Percentiles rank a stretch among this genome's conserved stretches.
phyloP scores from a whole-genome alignment of 1,140 invertebrate genomes.

The Nasonia vitripennis region DNA sequence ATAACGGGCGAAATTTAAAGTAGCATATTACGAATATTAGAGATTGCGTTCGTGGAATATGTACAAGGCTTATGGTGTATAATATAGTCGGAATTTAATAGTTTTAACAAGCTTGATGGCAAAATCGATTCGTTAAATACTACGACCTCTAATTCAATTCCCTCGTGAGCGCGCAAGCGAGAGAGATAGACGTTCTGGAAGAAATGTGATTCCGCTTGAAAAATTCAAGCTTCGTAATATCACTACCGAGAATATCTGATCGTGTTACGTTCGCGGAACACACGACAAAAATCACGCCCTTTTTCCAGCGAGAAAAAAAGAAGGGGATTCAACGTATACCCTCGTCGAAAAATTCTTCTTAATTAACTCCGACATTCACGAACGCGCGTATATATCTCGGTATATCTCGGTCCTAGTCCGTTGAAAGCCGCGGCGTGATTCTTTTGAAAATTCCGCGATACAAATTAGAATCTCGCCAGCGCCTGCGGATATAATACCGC shows the following conservation, averaged over 20 bases:
- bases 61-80: neutral
- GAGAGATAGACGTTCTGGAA: no score
- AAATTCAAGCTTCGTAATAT: neutral
- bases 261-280: neutral
- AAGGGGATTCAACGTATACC: no score
- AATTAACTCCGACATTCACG: constrained; percentile 19
- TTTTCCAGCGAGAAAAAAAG: no score
- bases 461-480: constrained; percentile 60
- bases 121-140: constrained; percentile 38
- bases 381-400: neutral
- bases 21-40: neutral
- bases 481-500: constrained; percentile 56
- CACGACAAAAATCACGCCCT: neutral
- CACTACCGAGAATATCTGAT: no score
- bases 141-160: constrained; percentile 53
- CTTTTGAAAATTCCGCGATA: constrained; percentile 54
- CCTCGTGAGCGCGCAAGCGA: constrained; percentile 48
- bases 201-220: neutral
- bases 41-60: neutral
- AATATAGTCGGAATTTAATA: neutral
- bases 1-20: neutral
- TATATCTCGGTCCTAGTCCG: no score
- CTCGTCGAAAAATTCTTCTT: neutral
- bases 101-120: constrained; percentile 7
- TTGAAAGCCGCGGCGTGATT: constrained; percentile 25